phyloP scores from a whole-genome alignment of 2,888 invertebrate genomes.

The Eledona agricola region DNA sequence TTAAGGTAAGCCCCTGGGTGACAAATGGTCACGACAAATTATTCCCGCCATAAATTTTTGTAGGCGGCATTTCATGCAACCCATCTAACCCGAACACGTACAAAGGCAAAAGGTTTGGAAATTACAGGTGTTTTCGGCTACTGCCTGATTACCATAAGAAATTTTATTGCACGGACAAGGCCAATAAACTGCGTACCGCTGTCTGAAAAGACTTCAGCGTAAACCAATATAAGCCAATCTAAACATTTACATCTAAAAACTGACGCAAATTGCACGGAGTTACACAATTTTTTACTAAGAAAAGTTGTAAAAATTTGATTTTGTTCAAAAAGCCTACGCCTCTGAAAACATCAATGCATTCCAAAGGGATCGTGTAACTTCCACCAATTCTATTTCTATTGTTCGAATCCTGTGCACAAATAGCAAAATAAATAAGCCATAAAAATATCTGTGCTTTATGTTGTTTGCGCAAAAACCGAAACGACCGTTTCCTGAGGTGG shows the following conservation, averaged over 20 bases:
- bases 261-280: constrained; percentile 13
- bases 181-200: constrained; percentile 4
- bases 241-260: constrained; percentile 17
- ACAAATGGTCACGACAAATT: neutral
- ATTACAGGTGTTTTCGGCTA: constrained; percentile 9
- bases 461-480: constrained; percentile 1
- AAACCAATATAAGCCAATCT: constrained; percentile 5
- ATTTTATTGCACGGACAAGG: constrained; percentile 6
- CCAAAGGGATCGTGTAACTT: constrained; percentile 1
- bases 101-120: constrained; percentile 7
- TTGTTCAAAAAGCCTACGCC: neutral
- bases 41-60: too few species aligned
- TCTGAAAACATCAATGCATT: constrained; percentile 2
- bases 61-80: too few species aligned
- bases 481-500: neutral
- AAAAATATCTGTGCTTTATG: neutral
- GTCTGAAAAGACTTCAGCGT: constrained; percentile 3
- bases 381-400: neutral
- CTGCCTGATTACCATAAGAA: constrained; percentile 1
- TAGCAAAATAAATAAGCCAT: neutral
- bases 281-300: constrained; percentile 9
- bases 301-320: constrained; percentile 4
- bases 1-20: constrained; percentile 16
- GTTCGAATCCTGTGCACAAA: too few species aligned
- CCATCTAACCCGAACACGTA: neutral